Percentiles rank a stretch among this genome's conserved stretches.
These are phyloP conservation scores for Melanotaenia nigrans DNA, from an alignment of 2,797 vertebrate genomes.

Conservation along the genomic window DNA sequence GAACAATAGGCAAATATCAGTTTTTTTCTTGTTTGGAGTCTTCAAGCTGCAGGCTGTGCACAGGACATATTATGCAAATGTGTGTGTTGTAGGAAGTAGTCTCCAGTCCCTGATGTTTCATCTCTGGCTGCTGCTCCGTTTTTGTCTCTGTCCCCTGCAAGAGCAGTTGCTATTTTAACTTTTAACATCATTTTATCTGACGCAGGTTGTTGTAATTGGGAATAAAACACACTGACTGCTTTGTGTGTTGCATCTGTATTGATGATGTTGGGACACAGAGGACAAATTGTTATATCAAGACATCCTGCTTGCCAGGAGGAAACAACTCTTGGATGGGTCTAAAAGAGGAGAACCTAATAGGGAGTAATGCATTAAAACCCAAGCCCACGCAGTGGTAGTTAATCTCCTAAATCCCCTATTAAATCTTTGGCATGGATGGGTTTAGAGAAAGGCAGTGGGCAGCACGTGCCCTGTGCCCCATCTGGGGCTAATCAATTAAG, in stretches of 20 bases:
- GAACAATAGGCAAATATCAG: slow-evolving; percentile 36
- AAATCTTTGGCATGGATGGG: slow-evolving; percentile 71
- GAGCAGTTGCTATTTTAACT: slow-evolving; percentile 24
- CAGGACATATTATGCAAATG: neutral
- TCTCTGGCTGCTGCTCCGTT: slow-evolving; percentile 17
- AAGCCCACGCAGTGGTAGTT: slow-evolving; percentile 69
- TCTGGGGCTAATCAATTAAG: slow-evolving; percentile 74
- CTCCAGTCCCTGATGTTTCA: slow-evolving; percentile 8
- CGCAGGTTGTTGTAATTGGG: slow-evolving; percentile 15
- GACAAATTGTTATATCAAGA: slow-evolving; percentile 38
- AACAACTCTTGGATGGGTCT: slow-evolving; percentile 57
- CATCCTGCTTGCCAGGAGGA: slow-evolving; percentile 48
- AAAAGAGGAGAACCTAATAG: slow-evolving; percentile 66
- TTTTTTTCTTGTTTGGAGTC: slow-evolving; percentile 6
- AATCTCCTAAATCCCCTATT: slow-evolving; percentile 81
- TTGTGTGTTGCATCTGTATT: slow-evolving; percentile 21
- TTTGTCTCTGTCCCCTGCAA: neutral
- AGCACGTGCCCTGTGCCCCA: slow-evolving; percentile 66
- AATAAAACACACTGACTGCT: slow-evolving; percentile 37
- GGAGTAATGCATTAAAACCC: slow-evolving; percentile 74
- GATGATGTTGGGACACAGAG: slow-evolving; percentile 33
- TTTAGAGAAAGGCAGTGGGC: slow-evolving; percentile 68
- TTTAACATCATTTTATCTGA: slow-evolving; percentile 21
- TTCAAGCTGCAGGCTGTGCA: slow-evolving; percentile 25
- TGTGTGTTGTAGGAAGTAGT: slow-evolving; percentile 17